Conservation (phyloP, 2,797 vertebrate genomes). For the Anisognathus igniventris region DNA sequence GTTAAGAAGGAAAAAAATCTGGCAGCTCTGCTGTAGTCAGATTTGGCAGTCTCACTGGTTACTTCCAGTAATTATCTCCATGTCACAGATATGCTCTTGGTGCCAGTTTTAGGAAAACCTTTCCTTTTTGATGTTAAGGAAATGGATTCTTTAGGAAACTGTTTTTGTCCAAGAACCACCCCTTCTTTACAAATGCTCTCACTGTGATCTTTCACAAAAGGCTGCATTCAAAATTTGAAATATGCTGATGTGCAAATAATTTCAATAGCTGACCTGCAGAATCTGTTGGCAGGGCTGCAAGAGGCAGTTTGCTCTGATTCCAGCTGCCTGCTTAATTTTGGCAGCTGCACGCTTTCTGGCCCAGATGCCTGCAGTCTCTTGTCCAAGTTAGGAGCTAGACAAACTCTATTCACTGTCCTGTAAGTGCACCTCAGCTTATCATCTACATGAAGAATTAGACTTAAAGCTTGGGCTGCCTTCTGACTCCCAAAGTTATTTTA, state of each 20-base stretch:
- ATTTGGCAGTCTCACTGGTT: conserved; percentile 26
- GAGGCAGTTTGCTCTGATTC: not conserved
- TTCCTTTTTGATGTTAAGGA: conserved; percentile 15
- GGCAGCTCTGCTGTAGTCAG: conserved; percentile 21
- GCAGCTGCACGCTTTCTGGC: not conserved
- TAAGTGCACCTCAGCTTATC: not conserved
- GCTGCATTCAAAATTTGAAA: not conserved
- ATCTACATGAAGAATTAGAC: not conserved
- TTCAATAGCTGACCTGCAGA: conserved; percentile 35
- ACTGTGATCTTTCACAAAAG: not conserved
- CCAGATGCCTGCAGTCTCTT: not conserved
- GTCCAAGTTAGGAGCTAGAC: conserved; percentile 25
- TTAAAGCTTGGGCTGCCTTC: not conserved
- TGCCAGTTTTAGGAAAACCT: conserved; percentile 18
- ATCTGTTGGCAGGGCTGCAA: not conserved
- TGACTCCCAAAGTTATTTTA: not conserved
- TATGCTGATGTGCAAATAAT: conserved; percentile 15
- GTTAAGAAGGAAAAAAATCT: not conserved
- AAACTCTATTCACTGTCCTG: not conserved
- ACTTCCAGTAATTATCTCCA: conserved; percentile 68
- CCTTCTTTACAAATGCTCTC: not conserved
- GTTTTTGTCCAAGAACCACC: not conserved
- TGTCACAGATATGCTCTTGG: not conserved
- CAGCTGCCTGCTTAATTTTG: conserved; percentile 16
- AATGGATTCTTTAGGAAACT: conserved; percentile 30